Percentiles rank a stretch among this genome's conserved stretches.
Conservation (phyloP, 2,113 vertebrate species). For the Rhinolophus sinicus region DNA sequence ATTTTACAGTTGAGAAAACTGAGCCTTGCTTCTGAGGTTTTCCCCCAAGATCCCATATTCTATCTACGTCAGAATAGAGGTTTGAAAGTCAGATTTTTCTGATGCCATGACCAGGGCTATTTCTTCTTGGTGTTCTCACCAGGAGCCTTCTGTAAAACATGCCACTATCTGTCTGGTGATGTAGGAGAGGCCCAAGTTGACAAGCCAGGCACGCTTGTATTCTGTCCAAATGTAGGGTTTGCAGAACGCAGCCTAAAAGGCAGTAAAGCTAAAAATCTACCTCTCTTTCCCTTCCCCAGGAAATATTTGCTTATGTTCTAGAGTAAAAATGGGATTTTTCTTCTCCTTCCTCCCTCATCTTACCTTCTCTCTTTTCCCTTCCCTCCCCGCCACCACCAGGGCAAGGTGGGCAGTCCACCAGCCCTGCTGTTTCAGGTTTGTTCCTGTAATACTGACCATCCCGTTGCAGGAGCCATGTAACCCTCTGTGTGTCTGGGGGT, state of each 20-base stretch:
- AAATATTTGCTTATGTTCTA: background rate
- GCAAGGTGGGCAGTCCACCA: background rate
- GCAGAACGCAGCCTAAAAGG: background rate
- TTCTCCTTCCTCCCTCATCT: background rate
- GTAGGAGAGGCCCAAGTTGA: background rate
- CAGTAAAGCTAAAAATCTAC: background rate
- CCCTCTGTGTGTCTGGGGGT: background rate
- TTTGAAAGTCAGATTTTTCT: background rate
- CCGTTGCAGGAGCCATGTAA: background rate
- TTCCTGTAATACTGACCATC: too few relatives aligned
- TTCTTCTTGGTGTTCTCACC: background rate
- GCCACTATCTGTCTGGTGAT: background rate
- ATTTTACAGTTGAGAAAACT: background rate
- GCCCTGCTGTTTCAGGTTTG: too few relatives aligned
- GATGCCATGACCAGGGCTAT: accelerated
- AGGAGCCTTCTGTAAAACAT: background rate
- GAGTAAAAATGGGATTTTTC: background rate
- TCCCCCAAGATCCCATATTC: background rate
- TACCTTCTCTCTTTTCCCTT: background rate
- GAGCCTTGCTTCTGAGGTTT: background rate
- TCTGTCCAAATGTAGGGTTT: background rate
- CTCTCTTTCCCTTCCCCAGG: background rate
- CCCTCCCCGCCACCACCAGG: too few relatives aligned
- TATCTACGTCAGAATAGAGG: background rate
- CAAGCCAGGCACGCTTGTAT: background rate